phyloP scores from a whole-genome alignment of 2,113 vertebrate genomes.

The Erythrolamprus reginae region DNA sequence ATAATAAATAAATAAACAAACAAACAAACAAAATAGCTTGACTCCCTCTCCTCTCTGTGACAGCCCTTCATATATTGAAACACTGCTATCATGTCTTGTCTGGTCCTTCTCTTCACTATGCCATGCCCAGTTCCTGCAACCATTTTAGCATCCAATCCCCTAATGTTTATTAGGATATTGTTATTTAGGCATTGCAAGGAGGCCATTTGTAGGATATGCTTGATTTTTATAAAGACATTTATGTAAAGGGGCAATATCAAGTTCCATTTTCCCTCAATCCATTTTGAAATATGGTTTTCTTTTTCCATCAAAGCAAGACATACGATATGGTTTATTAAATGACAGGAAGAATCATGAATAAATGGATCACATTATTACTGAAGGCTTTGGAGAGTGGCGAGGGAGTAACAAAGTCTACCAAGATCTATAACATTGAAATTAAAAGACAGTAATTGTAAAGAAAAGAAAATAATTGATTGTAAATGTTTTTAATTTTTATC shows the following conservation, averaged over 20 bases:
- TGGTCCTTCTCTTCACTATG: too few species aligned
- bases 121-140: too few species aligned
- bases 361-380: neutral
- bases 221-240: neutral
- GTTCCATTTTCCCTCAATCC: neutral
- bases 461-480: neutral
- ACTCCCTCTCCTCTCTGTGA: too few species aligned
- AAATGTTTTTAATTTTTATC: neutral
- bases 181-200: neutral
- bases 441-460: neutral
- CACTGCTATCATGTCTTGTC: too few species aligned
- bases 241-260: neutral
- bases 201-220: neutral
- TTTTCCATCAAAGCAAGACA: neutral
- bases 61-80: too few species aligned
- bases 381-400: neutral
- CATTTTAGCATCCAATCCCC: too few species aligned
- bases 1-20: too few species aligned
- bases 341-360: neutral
- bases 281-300: neutral
- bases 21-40: too few species aligned
- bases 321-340: neutral
- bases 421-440: neutral
- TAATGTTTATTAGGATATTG: too few species aligned
- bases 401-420: neutral